Percentiles rank a stretch among this genome's conserved stretches.
These are phyloP conservation scores for Gouania willdenowi DNA, from an alignment of 2,797 vertebrate genomes.

Conservation along the genomic window DNA sequence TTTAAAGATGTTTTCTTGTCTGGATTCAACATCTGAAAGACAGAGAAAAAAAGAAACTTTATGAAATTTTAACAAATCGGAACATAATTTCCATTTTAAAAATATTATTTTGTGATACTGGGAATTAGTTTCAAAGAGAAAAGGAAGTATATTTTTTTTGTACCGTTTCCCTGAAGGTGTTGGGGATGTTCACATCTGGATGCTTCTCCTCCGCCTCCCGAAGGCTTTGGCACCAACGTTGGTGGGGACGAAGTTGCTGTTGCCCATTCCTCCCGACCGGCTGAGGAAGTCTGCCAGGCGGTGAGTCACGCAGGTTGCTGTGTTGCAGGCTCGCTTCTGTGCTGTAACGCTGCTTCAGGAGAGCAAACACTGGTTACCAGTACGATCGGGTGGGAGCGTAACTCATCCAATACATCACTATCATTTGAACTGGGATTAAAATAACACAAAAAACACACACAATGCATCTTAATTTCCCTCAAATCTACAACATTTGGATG, in stretches of 20 bases:
- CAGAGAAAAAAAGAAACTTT: neutral
- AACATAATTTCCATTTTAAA: too few relatives aligned
- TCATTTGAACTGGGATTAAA: neutral
- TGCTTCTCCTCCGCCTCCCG: conserved; percentile 85
- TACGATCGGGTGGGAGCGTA: neutral
- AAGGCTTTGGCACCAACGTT: conserved; percentile 89
- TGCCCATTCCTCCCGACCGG: conserved; percentile 88
- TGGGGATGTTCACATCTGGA: conserved; percentile 67
- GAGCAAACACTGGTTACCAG: conserved; percentile 36
- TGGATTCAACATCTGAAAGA: conserved; percentile 50
- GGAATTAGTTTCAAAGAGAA: too few relatives aligned
- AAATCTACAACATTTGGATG: neutral
- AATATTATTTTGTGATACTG: neutral
- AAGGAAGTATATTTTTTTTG: too few relatives aligned
- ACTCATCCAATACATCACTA: neutral
- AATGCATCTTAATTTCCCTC: conserved; percentile 1
- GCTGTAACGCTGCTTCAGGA: conserved; percentile 79
- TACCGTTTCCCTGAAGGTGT: conserved; percentile 64
- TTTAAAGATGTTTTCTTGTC: conserved; percentile 49
- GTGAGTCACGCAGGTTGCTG: conserved; percentile 90
- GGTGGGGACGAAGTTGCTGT: conserved; percentile 88
- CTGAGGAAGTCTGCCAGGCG: conserved; percentile 92
- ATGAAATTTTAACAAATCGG: neutral
- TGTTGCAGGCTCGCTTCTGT: conserved; percentile 92
- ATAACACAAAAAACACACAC: neutral